Base-by-base conservation (phyloP, 2,113 vertebrate genomes). In the Tetrax tetrax region DNA sequence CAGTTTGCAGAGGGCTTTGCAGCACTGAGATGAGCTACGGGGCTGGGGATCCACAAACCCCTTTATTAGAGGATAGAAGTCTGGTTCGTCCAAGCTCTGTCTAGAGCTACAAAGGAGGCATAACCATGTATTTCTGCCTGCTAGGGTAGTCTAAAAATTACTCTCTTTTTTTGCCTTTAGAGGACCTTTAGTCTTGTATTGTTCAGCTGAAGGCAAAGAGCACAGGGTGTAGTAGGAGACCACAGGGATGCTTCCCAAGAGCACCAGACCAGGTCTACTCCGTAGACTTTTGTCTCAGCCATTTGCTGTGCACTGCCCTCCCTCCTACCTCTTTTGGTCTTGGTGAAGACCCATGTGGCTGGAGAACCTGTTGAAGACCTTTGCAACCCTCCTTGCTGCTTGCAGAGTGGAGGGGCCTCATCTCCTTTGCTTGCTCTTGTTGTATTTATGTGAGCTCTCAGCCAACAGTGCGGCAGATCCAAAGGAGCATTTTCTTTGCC, bases 1-100 rank as follows among this genome's bases (percentile, higher is more conserved):
- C 71, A 60, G 31, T 94, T 92, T 95, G 92, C 68, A 75, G 69
- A 92, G 50, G 60, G 47, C 47, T 91, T 94, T 77, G 59, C 84
- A 41, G 74, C 69, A 33, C 86, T 20, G 33, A 83, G 84, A 66
- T 0, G 6, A 87, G 69, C 87, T 82, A 38, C 61, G 45, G 57
- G 41, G 48, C 57, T 94, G 57, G 41, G 21, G 41, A 66, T 80
- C 66, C 66, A 33, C 84, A 93, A 54, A 79, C 4, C 57, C 57
- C 71, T 63, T 89, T 28, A 74, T 80, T 54, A 74, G 70, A 57
- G 53, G 33, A 70, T 33, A 64, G 23, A 86, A 66, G 19, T 56
- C 38, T 84, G 16, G 45, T 83, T 91, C 33, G 28, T 81, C 80
- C 65, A 38, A 64, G 21, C n/a, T 85, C 59, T 80, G 20, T 66